Percentiles rank a stretch among this genome's conserved stretches.
Conservation (phyloP, 1,140 invertebrate species). For the Oncopeltus fasciatus region DNA sequence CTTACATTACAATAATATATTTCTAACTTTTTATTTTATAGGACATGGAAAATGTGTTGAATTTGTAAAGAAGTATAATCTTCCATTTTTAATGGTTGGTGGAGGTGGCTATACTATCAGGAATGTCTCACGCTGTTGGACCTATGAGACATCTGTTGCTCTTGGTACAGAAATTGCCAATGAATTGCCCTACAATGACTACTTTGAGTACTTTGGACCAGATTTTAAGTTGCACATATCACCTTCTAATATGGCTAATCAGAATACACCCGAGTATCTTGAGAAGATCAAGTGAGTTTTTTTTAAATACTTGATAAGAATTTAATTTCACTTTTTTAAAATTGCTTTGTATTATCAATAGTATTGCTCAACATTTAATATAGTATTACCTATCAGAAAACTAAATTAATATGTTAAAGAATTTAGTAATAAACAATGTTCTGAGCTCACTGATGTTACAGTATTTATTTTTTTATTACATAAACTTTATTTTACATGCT, state of each 20-base stretch:
- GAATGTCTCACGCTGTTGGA: conserved; percentile 98
- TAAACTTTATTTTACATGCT: too few species aligned
- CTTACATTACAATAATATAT: too few species aligned
- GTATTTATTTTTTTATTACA: too few species aligned
- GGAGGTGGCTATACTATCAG: conserved; percentile 96
- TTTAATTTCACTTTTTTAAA: too few species aligned
- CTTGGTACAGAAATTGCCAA: conserved; percentile 92
- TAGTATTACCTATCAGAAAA: too few species aligned
- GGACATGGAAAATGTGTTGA: conserved; percentile 96
- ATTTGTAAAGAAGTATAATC: conserved; percentile 89
- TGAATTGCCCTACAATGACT: conserved; percentile 98
- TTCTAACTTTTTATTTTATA: conserved; percentile 23
- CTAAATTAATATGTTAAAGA: too few species aligned
- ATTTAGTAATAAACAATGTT: too few species aligned
- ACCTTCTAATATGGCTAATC: conserved; percentile 98
- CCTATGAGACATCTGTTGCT: conserved; percentile 93
- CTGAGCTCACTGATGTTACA: too few species aligned
- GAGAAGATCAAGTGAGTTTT: conserved; percentile 86
- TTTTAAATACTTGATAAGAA: too few species aligned
- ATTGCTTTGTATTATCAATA: too few species aligned
- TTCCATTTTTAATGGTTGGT: conserved; percentile 90
- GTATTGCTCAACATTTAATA: too few species aligned
- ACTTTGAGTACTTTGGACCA: conserved; percentile 99
- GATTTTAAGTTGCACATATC: conserved; percentile 99
- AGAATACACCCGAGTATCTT: conserved; percentile 95